A percentile compares a stretch with the other conserved stretches of the same genome.
These are phyloP conservation scores for Standfussiana lucernea DNA, from an alignment of 2,888 invertebrate genomes.

Conservation along the genomic window DNA sequence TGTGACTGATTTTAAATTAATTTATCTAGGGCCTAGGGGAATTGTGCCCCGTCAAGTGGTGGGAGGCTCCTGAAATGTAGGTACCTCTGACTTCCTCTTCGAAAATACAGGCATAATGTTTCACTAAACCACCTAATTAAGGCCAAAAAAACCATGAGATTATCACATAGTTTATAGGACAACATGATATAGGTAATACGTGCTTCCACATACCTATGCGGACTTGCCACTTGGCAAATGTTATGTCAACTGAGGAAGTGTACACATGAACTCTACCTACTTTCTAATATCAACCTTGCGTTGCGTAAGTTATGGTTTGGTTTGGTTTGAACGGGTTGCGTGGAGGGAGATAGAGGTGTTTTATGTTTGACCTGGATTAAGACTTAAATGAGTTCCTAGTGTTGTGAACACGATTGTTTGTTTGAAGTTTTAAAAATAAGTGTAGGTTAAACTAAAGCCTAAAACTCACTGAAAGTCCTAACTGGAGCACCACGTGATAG, in stretches of 20 bases:
- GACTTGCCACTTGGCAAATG: constrained; percentile 56
- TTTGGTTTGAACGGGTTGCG: constrained; percentile 42
- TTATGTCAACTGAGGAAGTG: constrained; percentile 68
- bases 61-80: too few relatives aligned
- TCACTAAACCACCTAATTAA: neutral
- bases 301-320: constrained; percentile 52
- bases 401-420: neutral
- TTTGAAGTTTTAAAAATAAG: neutral
- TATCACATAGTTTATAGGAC: constrained; percentile 3
- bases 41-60: too few relatives aligned
- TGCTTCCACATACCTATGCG: constrained; percentile 48
- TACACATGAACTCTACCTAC: constrained; percentile 67
- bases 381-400: neutral
- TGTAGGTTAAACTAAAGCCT: neutral
- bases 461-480: too few relatives aligned
- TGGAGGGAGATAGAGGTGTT: constrained; percentile 26
- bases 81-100: too few relatives aligned
- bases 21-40: too few relatives aligned
- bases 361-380: constrained; percentile 12
- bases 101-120: too few relatives aligned
- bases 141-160: neutral
- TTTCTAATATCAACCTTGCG: constrained; percentile 67
- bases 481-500: too few relatives aligned
- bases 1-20: too few relatives aligned
- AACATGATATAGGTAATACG: constrained; percentile 48